A percentile compares a stretch with the other conserved stretches of the same genome.
Conservation (phyloP, 1,140 invertebrate species). For the Drosophila tani region DNA sequence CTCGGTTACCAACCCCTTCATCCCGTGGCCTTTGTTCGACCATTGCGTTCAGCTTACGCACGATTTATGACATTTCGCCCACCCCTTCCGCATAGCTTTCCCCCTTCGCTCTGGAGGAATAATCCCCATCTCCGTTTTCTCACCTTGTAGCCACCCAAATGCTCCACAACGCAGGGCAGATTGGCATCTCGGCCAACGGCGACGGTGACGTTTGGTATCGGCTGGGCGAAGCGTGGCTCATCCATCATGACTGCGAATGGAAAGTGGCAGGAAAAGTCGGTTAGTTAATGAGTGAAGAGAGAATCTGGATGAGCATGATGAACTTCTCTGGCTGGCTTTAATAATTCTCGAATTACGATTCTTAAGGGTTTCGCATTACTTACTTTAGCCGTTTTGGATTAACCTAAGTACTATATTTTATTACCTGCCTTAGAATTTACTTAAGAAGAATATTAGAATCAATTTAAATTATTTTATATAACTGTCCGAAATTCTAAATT, state of each 20-base stretch:
- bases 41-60: conserved; percentile 50
- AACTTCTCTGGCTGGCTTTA: background rate
- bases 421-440: background rate
- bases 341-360: conserved; percentile 11
- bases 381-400: background rate
- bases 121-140: conserved; percentile 51
- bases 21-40: conserved; percentile 21
- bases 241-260: conserved; percentile 90
- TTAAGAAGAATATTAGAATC: background rate
- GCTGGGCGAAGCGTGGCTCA: conserved; percentile 93
- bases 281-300: conserved; percentile 67
- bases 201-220: conserved; percentile 95
- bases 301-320: background rate
- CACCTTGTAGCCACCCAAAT: conserved; percentile 95
- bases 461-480: too few relatives aligned
- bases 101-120: background rate
- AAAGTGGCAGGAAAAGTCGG: conserved; percentile 46
- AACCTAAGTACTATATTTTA: background rate
- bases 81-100: background rate
- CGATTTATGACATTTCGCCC: conserved; percentile 60
- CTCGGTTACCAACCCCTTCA: conserved; percentile 53
- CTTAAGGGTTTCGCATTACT: background rate
- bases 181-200: conserved; percentile 94
- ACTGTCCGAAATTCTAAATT: too few relatives aligned
- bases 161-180: conserved; percentile 94